These are phyloP conservation scores for Clusia tigrina DNA, from an alignment of 2,888 invertebrate genomes.

Conservation along the genomic window DNA sequence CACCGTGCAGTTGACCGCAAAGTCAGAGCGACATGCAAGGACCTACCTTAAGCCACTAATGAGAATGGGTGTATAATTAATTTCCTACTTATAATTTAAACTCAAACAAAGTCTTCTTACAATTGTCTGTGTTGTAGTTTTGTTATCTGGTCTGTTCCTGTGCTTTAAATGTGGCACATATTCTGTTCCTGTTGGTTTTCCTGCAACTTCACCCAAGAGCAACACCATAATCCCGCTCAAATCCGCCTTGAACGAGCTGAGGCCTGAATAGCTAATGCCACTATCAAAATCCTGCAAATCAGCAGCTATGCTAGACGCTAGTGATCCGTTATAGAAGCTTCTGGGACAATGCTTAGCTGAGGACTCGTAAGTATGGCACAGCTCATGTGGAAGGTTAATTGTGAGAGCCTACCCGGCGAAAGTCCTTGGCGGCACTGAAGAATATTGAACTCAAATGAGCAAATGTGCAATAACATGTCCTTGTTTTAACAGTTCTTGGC, in stretches of 20 bases:
- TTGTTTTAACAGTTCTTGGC: too few relatives aligned
- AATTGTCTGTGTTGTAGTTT: too few relatives aligned
- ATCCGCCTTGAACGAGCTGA: slow-evolving; percentile 65
- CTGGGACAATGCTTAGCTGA: slow-evolving; percentile 76
- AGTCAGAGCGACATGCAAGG: too few relatives aligned
- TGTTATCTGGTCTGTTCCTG: too few relatives aligned
- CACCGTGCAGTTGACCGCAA: too few relatives aligned
- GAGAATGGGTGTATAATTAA: too few relatives aligned
- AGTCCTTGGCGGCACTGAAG: slow-evolving; percentile 66
- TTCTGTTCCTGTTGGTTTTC: too few relatives aligned
- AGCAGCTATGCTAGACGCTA: slow-evolving; percentile 72
- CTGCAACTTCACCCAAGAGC: too few relatives aligned
- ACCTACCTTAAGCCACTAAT: too few relatives aligned
- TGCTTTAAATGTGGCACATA: slow-evolving; percentile 78
- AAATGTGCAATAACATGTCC: slow-evolving; percentile 50
- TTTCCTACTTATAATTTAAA: too few relatives aligned
- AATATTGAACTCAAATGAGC: slow-evolving; percentile 70
- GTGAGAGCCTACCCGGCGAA: slow-evolving; percentile 68
- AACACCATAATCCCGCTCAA: slow-evolving; percentile 43
- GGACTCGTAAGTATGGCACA: slow-evolving; percentile 76
- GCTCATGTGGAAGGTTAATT: slow-evolving; percentile 70
- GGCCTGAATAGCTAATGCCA: slow-evolving; percentile 76
- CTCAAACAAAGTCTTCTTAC: too few relatives aligned
- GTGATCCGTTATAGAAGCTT: slow-evolving; percentile 80
- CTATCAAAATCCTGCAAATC: slow-evolving; percentile 79